A percentile compares a stretch with the other conserved stretches of the same genome.
Evolutionary conservation across 1,140 invertebrate genomes (phyloP).

Genomic region (Euwallacea similis): DNA sequence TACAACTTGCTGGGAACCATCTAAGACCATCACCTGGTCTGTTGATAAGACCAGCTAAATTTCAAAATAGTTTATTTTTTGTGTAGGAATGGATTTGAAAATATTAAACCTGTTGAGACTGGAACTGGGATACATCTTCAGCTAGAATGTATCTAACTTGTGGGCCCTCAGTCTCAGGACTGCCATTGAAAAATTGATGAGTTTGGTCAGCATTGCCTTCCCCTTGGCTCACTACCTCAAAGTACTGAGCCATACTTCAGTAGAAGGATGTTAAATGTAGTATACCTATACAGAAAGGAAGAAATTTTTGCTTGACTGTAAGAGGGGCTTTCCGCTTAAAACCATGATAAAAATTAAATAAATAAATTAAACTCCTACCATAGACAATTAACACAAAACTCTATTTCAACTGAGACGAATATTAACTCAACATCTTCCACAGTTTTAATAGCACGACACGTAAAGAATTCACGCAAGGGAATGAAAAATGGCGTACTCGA

Average conservation of each 20-base stretch:
- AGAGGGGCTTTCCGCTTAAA: too few relatives aligned
- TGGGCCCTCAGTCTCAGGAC: slow-evolving; percentile 46
- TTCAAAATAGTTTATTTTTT: slow-evolving; percentile 3
- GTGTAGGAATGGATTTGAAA: neutral
- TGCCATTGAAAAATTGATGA: slow-evolving; percentile 48
- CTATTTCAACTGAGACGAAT: slow-evolving; percentile 8
- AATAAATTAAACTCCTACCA: too few relatives aligned
- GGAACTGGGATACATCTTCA: slow-evolving; percentile 41
- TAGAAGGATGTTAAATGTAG: too few relatives aligned
- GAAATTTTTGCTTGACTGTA: too few relatives aligned
- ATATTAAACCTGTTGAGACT: slow-evolving; percentile 41
- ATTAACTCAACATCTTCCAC: slow-evolving; percentile 8
- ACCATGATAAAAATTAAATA: too few relatives aligned
- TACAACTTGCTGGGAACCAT: slow-evolving; percentile 37
- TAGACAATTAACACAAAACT: neutral
- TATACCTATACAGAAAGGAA: too few relatives aligned
- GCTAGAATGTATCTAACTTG: slow-evolving; percentile 43
- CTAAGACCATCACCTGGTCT: slow-evolving; percentile 48
- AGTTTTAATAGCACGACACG: slow-evolving; percentile 1
- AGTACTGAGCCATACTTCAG: slow-evolving; percentile 52
- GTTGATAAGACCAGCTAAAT: slow-evolving; percentile 41
- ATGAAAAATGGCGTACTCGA: neutral
- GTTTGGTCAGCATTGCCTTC: slow-evolving; percentile 45
- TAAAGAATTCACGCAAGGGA: slow-evolving; percentile 1
- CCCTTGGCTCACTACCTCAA: slow-evolving; percentile 50